Conservation (phyloP, 2,888 invertebrate genomes). For the Dilophus febrilis region DNA sequence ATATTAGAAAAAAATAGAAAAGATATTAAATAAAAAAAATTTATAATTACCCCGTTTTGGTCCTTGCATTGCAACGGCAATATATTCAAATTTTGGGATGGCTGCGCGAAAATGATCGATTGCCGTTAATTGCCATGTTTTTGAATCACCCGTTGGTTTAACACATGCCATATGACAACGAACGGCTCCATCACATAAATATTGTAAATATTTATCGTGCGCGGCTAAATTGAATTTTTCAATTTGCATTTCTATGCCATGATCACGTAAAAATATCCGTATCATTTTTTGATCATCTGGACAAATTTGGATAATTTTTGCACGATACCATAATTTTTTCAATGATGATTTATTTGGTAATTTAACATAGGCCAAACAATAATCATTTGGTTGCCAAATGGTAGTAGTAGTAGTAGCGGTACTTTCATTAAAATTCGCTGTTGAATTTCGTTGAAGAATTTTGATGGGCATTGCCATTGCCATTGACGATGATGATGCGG, state of each 20-base stretch:
- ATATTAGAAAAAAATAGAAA: too few relatives aligned
- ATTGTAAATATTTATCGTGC: conserved; percentile 34
- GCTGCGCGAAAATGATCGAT: conserved; percentile 41
- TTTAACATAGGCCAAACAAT: conserved; percentile 32
- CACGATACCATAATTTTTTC: conserved; percentile 49
- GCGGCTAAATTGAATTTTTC: conserved; percentile 32
- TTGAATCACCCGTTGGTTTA: conserved; percentile 44
- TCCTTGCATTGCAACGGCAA: conserved; percentile 19
- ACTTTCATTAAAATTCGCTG: too few relatives aligned
- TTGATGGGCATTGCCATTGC: too few relatives aligned
- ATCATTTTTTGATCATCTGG: conserved; percentile 30
- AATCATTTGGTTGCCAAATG: conserved; percentile 35
- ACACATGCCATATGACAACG: conserved; percentile 54
- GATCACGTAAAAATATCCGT: conserved; percentile 47
- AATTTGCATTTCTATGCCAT: conserved; percentile 36
- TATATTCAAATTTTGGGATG: conserved; percentile 32
- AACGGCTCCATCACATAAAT: conserved; percentile 38
- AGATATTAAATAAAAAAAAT: too few relatives aligned
- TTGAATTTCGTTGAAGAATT: too few relatives aligned
- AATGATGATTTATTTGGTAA: conserved; percentile 26
- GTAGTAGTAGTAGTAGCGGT: conserved; percentile 3
- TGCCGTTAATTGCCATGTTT: conserved; percentile 24
- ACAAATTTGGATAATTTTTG: conserved; percentile 21
- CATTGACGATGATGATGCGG: too few relatives aligned
- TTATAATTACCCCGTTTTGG: conserved; percentile 3